These are phyloP conservation scores for Polydrusus pterygomalis DNA, from an alignment of 2,888 invertebrate species.

Conservation along the genomic window DNA sequence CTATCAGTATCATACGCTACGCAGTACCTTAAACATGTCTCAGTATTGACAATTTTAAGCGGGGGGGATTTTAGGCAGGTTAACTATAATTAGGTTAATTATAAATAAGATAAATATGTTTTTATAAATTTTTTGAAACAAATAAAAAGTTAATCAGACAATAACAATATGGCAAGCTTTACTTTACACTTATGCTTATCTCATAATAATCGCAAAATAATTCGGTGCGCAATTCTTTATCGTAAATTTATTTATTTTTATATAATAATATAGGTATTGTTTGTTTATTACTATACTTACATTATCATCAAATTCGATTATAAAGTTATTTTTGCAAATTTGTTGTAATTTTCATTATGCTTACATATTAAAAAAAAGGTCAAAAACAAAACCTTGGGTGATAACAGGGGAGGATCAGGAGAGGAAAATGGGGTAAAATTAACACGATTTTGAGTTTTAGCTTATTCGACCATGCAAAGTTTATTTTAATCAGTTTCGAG, in stretches of 20 bases:
- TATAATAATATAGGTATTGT: conserved; percentile 14
- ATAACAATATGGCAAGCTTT: conserved; percentile 10
- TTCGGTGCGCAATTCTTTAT: conserved; percentile 29
- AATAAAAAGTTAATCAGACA: neutral
- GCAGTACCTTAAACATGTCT: too few relatives aligned
- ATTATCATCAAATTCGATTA: conserved; percentile 3
- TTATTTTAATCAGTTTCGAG: too few relatives aligned
- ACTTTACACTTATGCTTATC: conserved; percentile 19
- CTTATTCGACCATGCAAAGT: too few relatives aligned
- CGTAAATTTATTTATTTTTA: conserved; percentile 3
- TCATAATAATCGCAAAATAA: conserved; percentile 27
- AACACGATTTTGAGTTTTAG: too few relatives aligned
- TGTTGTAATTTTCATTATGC: neutral
- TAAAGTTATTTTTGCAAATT: conserved; percentile 6
- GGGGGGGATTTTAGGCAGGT: too few relatives aligned
- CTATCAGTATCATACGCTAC: too few relatives aligned
- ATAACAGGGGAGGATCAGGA: too few relatives aligned
- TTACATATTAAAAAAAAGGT: too few relatives aligned
- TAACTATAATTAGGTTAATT: too few relatives aligned
- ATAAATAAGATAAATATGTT: neutral
- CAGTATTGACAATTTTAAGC: too few relatives aligned
- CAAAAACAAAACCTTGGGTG: too few relatives aligned
- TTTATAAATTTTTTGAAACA: conserved; percentile 1
- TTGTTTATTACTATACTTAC: conserved; percentile 3
- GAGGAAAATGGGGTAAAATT: too few relatives aligned